These are phyloP conservation scores for Lepus europaeus DNA, from an alignment of 2,113 vertebrate species.

Conservation along the genomic window DNA sequence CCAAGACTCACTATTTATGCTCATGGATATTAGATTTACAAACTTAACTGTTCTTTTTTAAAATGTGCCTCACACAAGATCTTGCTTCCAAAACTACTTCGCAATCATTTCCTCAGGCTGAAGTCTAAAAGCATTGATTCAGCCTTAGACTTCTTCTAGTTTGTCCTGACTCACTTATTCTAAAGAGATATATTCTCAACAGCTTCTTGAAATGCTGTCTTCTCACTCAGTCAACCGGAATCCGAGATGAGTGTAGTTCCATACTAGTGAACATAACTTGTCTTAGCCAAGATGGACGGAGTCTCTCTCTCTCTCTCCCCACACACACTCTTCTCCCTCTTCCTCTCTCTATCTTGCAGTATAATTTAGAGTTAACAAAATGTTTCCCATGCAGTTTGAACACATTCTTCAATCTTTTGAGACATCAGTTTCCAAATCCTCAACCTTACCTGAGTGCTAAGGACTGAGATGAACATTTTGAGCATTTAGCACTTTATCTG, in stretches of 20 bases:
- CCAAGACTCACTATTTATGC: accelerated
- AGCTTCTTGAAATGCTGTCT: neutral
- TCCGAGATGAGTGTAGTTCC: neutral
- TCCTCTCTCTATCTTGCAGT: neutral
- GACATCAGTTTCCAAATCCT: constrained; percentile 9
- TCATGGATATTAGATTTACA: neutral
- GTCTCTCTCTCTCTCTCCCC: neutral
- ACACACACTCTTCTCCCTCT: neutral
- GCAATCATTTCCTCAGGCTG: neutral
- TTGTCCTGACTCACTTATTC: neutral
- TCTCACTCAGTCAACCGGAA: neutral
- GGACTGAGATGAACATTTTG: neutral
- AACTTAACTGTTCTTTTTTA: neutral
- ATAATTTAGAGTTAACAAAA: neutral
- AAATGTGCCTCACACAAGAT: neutral
- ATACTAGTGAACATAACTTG: neutral
- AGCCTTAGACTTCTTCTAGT: neutral
- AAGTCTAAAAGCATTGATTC: neutral
- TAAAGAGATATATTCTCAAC: neutral
- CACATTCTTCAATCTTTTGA: neutral
- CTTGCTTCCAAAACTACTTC: neutral
- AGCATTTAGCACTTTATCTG: neutral
- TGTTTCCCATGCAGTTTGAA: neutral
- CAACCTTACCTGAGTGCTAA: neutral
- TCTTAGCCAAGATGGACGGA: neutral